Evolutionary conservation across 2,888 invertebrate genomes (phyloP).

Genomic region (Noctua janthe): DNA sequence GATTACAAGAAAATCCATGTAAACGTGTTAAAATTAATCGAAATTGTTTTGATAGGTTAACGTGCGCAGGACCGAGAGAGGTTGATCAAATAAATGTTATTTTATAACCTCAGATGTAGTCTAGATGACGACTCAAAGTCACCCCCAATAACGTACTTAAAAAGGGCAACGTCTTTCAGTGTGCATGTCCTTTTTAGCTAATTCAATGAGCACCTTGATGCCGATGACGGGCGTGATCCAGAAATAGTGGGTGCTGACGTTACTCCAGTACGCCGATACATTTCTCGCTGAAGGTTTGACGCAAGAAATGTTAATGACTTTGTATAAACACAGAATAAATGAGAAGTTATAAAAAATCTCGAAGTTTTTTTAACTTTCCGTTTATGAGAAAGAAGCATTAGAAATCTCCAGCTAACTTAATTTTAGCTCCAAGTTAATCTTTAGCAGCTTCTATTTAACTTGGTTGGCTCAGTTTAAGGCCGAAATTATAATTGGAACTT

Average conservation of each 20-base stretch:
- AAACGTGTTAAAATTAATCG: constrained; percentile 29
- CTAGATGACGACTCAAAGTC: constrained; percentile 76
- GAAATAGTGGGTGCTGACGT: constrained; percentile 84
- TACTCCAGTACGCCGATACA: constrained; percentile 76
- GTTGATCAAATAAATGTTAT: constrained; percentile 52
- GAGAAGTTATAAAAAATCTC: constrained; percentile 59
- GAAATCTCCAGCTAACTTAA: background rate
- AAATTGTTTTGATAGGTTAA: constrained; percentile 37
- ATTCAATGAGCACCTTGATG: constrained; percentile 79
- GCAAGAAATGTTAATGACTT: constrained; percentile 83
- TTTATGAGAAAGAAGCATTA: constrained; percentile 7
- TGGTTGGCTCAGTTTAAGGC: background rate
- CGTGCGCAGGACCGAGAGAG: constrained; percentile 24
- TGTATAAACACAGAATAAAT: constrained; percentile 73
- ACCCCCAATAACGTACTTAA: constrained; percentile 69
- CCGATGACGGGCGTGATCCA: constrained; percentile 78
- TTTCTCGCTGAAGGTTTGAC: constrained; percentile 81
- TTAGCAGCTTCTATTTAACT: background rate
- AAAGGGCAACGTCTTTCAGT: constrained; percentile 72
- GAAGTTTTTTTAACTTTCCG: constrained; percentile 15
- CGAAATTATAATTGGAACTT: background rate
- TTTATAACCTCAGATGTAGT: constrained; percentile 68
- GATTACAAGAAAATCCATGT: constrained; percentile 48
- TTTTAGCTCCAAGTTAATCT: constrained; percentile 17
- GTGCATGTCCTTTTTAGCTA: constrained; percentile 73